Percentiles rank a stretch among this genome's conserved stretches.
These are phyloP conservation scores for Glaucopsyche alexis DNA, from an alignment of 2,888 invertebrate genomes.

Conservation along the genomic window DNA sequence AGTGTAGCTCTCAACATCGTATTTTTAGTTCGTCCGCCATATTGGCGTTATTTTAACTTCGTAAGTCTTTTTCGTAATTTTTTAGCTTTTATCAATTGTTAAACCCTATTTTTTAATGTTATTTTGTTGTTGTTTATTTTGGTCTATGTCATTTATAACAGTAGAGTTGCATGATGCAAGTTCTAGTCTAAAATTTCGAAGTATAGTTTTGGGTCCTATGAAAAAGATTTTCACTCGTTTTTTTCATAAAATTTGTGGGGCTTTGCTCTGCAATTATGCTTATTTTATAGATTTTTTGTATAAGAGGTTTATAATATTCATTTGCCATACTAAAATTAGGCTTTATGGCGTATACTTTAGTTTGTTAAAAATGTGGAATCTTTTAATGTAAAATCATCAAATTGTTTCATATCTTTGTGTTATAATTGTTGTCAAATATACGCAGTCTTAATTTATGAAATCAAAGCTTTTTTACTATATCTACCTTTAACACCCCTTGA, in stretches of 20 bases:
- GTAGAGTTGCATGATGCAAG: conserved; percentile 59
- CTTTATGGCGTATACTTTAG: not conserved
- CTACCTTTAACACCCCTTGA: conserved; percentile 40
- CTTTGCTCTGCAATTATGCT: conserved; percentile 30
- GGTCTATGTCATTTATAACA: conserved; percentile 65
- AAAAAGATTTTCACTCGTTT: conserved; percentile 60
- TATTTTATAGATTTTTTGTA: conserved; percentile 19
- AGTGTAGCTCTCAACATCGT: conserved; percentile 74
- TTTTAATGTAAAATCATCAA: conserved; percentile 3
- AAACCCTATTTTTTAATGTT: conserved; percentile 63
- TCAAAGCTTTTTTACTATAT: conserved; percentile 43
- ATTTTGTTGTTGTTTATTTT: conserved; percentile 71
- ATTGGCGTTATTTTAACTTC: conserved; percentile 83
- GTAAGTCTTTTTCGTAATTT: conserved; percentile 77
- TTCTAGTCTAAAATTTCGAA: conserved; percentile 54
- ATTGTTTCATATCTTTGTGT: conserved; percentile 24
- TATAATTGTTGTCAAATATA: conserved; percentile 23
- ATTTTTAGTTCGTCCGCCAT: conserved; percentile 84
- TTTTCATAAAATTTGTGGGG: conserved; percentile 45
- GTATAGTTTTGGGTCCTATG: conserved; percentile 68
- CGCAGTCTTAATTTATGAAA: conserved; percentile 24
- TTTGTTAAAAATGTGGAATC: not conserved
- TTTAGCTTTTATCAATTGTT: conserved; percentile 62
- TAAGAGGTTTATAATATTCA: not conserved
- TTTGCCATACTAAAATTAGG: not conserved